These are phyloP conservation scores for Catamblyrhynchus diadema DNA, from an alignment of 2,797 vertebrate species.

Conservation along the genomic window DNA sequence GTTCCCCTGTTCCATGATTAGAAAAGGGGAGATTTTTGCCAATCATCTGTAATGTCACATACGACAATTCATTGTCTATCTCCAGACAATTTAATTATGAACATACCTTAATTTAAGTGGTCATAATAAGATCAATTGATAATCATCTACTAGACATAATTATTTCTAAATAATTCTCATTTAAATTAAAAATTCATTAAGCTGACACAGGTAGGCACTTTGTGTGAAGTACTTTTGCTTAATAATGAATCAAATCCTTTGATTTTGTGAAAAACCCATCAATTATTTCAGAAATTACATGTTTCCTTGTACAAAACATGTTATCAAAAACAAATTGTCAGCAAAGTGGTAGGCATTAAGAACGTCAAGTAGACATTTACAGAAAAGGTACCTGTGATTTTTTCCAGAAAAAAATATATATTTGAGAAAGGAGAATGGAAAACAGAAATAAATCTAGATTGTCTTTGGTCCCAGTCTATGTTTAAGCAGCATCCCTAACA, in stretches of 20 bases:
- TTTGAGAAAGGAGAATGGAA: not conserved
- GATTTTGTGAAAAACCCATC: not conserved
- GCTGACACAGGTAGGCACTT: constrained; percentile 1
- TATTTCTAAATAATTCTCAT: constrained; percentile 27
- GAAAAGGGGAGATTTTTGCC: not conserved
- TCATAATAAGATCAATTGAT: constrained; percentile 64
- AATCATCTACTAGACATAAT: constrained; percentile 56
- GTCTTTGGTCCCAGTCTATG: not conserved
- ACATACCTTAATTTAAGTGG: constrained; percentile 20
- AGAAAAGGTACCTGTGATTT: not conserved
- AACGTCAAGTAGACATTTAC: not conserved
- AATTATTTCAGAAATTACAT: not conserved
- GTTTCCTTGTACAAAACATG: not conserved
- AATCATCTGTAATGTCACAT: not conserved
- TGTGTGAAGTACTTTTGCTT: not conserved
- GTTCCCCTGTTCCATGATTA: not conserved
- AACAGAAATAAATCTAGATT: not conserved
- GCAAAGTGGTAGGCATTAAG: not conserved
- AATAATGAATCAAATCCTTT: constrained; percentile 15
- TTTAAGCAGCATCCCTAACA: not conserved
- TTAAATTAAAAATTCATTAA: constrained; percentile 62
- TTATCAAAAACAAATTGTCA: not conserved
- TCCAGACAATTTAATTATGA: constrained; percentile 61
- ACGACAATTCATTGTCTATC: not conserved
- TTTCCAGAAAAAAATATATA: not conserved